Evolutionary conservation across 2,113 vertebrate genomes (phyloP).

Genomic region (Copsychus sechellarum): DNA sequence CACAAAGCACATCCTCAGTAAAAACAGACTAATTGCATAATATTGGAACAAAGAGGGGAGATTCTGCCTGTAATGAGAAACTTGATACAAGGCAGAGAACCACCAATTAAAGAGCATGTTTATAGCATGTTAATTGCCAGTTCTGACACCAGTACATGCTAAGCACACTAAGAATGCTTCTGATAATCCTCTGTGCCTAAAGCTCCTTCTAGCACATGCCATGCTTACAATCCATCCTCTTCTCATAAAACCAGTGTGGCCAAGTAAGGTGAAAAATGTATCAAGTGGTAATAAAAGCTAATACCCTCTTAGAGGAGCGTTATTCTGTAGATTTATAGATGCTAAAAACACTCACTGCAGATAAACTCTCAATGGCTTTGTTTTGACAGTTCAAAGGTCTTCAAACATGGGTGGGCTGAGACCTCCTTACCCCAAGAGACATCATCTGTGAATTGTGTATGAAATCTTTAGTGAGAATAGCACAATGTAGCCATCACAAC

Average conservation of each 20-base stretch:
- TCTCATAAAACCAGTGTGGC: background rate
- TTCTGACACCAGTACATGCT: background rate
- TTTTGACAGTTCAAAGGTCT: background rate
- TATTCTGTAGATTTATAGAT: background rate
- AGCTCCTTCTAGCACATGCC: background rate
- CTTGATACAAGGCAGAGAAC: background rate
- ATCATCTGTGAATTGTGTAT: background rate
- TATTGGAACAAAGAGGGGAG: background rate
- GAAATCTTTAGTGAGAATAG: background rate
- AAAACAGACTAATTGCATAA: background rate
- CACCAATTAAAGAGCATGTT: background rate
- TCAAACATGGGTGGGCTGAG: background rate
- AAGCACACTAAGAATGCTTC: background rate
- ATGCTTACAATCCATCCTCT: background rate
- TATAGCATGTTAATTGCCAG: background rate
- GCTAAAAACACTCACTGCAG: background rate
- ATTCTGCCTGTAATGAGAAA: background rate
- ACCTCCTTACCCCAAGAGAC: background rate
- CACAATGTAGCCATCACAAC: background rate
- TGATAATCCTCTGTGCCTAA: background rate
- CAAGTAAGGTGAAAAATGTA: background rate
- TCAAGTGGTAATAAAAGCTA: background rate
- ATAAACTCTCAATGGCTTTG: background rate
- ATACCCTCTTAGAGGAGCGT: background rate
- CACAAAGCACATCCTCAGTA: background rate